phyloP scores from a whole-genome alignment of 2,888 invertebrate genomes.

The Pachycephus smyrnensis region DNA sequence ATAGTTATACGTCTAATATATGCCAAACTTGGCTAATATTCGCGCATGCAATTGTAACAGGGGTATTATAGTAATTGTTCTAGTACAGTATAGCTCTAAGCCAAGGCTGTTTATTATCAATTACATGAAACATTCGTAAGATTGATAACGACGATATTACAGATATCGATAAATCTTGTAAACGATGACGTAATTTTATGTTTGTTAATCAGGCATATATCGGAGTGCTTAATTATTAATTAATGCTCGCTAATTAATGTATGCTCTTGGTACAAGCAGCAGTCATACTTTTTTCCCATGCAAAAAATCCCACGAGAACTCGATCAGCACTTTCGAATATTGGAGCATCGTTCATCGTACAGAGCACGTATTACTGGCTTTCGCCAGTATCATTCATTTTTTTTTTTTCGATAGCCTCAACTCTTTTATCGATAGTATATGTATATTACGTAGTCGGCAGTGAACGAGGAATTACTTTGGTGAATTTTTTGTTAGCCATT shows the following conservation, averaged over 20 bases:
- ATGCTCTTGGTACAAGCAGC: not conserved
- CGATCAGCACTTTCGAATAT: not conserved
- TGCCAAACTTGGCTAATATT: not conserved
- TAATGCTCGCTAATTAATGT: not conserved
- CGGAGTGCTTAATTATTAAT: not conserved
- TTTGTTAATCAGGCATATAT: not conserved
- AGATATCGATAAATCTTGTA: not conserved
- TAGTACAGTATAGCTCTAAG: not conserved
- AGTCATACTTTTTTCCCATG: not conserved
- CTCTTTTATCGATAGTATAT: not conserved
- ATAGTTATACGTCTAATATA: conserved; percentile 9
- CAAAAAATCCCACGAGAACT: not conserved
- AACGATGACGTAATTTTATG: not conserved
- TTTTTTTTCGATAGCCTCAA: not conserved
- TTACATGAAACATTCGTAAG: not conserved
- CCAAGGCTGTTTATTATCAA: not conserved
- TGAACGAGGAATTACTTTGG: not conserved
- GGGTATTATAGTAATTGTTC: not conserved
- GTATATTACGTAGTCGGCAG: not conserved
- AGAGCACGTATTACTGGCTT: not conserved
- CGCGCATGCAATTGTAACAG: not conserved
- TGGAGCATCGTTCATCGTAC: not conserved
- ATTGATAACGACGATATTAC: not conserved
- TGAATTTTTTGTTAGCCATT: not conserved
- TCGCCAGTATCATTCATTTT: not conserved